Conservation (phyloP, 2,888 invertebrate species). For the Andrena bicolor region DNA sequence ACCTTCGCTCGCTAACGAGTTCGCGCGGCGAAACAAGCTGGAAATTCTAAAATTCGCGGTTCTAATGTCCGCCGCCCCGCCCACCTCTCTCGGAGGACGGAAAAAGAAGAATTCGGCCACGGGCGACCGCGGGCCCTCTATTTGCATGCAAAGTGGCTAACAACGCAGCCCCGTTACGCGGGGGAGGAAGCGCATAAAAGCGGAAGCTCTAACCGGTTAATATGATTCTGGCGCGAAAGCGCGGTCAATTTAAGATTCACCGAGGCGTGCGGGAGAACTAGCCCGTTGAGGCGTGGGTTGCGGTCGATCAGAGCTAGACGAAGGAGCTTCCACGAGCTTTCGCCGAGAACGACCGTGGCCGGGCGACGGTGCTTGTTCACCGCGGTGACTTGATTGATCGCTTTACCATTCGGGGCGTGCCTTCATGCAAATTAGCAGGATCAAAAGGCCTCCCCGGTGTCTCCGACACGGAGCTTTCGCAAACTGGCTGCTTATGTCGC, state of each 20-base stretch:
- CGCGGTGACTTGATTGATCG: slow-evolving; percentile 69
- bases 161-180: slow-evolving; percentile 5
- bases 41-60: slow-evolving; percentile 7
- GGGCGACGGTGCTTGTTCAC: slow-evolving; percentile 24
- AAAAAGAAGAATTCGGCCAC: slow-evolving; percentile 9
- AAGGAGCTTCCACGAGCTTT: slow-evolving; percentile 17
- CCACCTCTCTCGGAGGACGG: background rate
- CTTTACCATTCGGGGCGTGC: slow-evolving; percentile 55
- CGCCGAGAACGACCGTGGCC: background rate
- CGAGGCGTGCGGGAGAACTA: slow-evolving; percentile 19
- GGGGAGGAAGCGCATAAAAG: slow-evolving; percentile 12
- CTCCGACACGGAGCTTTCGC: slow-evolving; percentile 4
- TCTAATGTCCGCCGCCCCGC: background rate
- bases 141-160: slow-evolving; percentile 35
- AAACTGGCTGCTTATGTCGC: slow-evolving; percentile 56
- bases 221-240: slow-evolving; percentile 36
- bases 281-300: slow-evolving; percentile 9
- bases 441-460: slow-evolving; percentile 63
- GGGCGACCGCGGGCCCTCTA: background rate
- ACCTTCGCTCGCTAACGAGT: background rate
- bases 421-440: slow-evolving; percentile 71
- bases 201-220: slow-evolving; percentile 42
- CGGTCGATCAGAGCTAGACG: slow-evolving; percentile 36
- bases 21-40: background rate
- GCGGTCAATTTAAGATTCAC: slow-evolving; percentile 51